Conservation (phyloP, 2,888 invertebrate species). For the Salticus scenicus region DNA sequence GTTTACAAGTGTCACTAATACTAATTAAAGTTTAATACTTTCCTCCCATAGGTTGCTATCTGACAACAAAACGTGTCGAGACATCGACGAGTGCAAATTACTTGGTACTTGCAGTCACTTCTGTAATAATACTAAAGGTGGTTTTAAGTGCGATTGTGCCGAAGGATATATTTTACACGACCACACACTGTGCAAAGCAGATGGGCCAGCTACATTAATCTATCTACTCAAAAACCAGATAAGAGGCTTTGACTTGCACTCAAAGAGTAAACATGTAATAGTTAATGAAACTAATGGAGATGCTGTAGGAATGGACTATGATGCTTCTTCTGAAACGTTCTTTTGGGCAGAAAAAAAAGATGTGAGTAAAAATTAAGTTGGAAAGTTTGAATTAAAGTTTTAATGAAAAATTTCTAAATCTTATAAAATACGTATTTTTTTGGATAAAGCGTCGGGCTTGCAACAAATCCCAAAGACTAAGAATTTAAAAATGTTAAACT, state of each 20-base stretch:
- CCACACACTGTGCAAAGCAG: slow-evolving; percentile 66
- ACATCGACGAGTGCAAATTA: slow-evolving; percentile 83
- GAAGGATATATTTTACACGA: slow-evolving; percentile 73
- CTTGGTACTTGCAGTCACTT: slow-evolving; percentile 75
- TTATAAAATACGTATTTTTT: too few relatives aligned
- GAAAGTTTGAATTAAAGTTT: too few relatives aligned
- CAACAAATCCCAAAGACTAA: too few relatives aligned
- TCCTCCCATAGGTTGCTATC: slow-evolving; percentile 29
- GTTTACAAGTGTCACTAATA: too few relatives aligned
- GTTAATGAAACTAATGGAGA: slow-evolving; percentile 74
- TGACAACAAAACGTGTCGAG: slow-evolving; percentile 72
- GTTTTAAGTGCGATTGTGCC: slow-evolving; percentile 76
- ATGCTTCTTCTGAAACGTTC: slow-evolving; percentile 92
- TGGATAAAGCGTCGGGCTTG: too few relatives aligned
- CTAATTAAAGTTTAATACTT: too few relatives aligned
- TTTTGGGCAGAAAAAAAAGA: slow-evolving; percentile 92
- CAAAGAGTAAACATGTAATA: slow-evolving; percentile 78
- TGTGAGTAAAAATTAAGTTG: too few relatives aligned
- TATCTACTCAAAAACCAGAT: slow-evolving; percentile 81
- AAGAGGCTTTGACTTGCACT: slow-evolving; percentile 80
- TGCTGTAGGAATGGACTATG: slow-evolving; percentile 85
- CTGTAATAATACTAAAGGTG: slow-evolving; percentile 75
- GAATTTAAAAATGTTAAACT: too few relatives aligned
- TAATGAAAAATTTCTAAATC: too few relatives aligned
- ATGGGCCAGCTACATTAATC: slow-evolving; percentile 51